Evolutionary conservation across 2,888 invertebrate species (phyloP).

Genomic region (Gonocerus acuteangulatus): DNA sequence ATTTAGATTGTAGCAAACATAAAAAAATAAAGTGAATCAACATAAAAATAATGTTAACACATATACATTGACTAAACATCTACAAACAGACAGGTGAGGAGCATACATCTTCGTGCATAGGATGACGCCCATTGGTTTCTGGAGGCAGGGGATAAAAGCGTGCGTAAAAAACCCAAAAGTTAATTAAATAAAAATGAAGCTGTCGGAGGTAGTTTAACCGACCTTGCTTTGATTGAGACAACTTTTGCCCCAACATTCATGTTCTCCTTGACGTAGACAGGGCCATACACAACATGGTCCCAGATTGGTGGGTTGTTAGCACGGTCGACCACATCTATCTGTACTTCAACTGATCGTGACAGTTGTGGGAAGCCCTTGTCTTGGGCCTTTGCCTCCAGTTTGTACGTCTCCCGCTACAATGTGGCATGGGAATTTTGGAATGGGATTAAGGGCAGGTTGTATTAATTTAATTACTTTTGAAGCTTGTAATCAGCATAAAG

Average conservation of each 20-base stretch:
- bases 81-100: conserved; percentile 21
- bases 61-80: too few species aligned
- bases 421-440: conserved; percentile 6
- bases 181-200: conserved; percentile 31
- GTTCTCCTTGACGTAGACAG: conserved; percentile 95
- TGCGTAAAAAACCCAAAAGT: conserved; percentile 32
- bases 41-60: too few species aligned
- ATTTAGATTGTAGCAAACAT: too few species aligned
- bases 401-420: conserved; percentile 88
- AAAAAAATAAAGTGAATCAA: too few species aligned
- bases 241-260: conserved; percentile 95
- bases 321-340: conserved; percentile 96
- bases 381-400: conserved; percentile 95
- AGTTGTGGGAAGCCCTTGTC: conserved; percentile 94
- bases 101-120: conserved; percentile 24
- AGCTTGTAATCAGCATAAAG: too few species aligned
- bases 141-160: conserved; percentile 28
- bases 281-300: conserved; percentile 94
- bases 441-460: background rate
- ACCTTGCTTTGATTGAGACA: conserved; percentile 98
- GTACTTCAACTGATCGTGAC: conserved; percentile 93
- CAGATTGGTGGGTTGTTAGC: conserved; percentile 96
- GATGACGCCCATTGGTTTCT: conserved; percentile 15
- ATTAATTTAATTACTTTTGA: background rate
- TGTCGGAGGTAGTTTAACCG: conserved; percentile 50